Evolutionary conservation across 2,797 vertebrate species (phyloP).

Genomic region (Gymnothorax reevesii): DNA sequence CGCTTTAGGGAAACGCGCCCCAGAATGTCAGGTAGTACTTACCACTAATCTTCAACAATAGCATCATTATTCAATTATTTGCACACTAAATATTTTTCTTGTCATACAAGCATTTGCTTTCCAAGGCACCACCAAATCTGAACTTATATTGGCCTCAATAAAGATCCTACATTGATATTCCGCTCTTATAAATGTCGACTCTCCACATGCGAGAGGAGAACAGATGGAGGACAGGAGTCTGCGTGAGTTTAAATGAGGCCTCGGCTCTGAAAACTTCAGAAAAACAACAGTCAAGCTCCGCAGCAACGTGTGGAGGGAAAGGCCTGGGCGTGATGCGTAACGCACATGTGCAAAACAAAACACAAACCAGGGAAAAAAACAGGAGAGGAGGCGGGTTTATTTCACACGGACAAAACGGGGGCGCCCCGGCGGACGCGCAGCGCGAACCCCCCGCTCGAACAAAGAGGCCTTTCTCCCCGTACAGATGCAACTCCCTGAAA

Average conservation of each 20-base stretch:
- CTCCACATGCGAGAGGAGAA: no score
- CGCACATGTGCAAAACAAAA: background rate
- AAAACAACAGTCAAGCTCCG: background rate
- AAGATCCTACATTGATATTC: background rate
- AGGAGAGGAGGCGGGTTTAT: background rate
- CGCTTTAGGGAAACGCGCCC: no score
- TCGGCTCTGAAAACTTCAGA: background rate
- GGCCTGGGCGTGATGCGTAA: conserved; percentile 47
- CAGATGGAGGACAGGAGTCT: background rate
- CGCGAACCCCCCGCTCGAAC: background rate
- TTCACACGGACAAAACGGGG: background rate
- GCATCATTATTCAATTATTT: background rate
- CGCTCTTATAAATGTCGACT: no score
- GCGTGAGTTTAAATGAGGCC: background rate
- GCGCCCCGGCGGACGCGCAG: background rate
- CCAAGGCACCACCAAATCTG: background rate
- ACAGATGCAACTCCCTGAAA: background rate
- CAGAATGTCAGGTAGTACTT: background rate
- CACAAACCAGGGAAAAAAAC: background rate
- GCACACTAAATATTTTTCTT: background rate
- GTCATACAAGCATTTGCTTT: background rate
- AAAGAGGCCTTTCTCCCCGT: background rate
- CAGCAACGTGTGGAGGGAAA: conserved; percentile 44
- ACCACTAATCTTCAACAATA: background rate
- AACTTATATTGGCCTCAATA: background rate